Base-by-base conservation (phyloP, 2,888 invertebrate species). In the Acronicta aceris region DNA sequence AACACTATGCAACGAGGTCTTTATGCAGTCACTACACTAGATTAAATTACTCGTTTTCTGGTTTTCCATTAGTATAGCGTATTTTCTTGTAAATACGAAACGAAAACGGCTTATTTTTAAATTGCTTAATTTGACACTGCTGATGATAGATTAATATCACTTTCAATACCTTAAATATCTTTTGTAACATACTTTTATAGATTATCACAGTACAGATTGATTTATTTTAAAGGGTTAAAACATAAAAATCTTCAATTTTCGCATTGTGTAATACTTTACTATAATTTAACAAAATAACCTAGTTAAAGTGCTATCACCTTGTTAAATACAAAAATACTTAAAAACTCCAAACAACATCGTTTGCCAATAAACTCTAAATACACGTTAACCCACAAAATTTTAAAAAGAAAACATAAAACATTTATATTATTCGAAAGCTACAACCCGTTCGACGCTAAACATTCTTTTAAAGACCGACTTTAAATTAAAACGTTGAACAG, bases 401-500 rank as follows among this genome's bases (percentile, higher is more conserved):
- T 1, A 46, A 54, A 59, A 59, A 65, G 17, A 41, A 74, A 47
- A 51, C 38, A 43, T 25, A 38, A 43, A 59, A 62, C 48, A 30
- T 51, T 65, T 56, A 52, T 46, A 62, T 52, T 38, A 55, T 56
- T 71, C 36, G 25, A 49, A 64, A 40, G 66, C 42, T 65, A 59
- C 59, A 66, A 66, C 65, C 58, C 61, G 53, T 55, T 60, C 21
- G 41, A 40, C 41, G 40, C 58, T 58, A 50, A 76, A 71, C 62
- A 76, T 60, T 65, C 33, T 58, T 69, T 65, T 58, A 55, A 66
- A 65, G 59, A 57, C 47, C n/a, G 67, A 76, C 66, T 79, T 77
- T 76, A 71, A 79, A 74, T 77, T 63, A 74, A 78, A 76, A 62
- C 60, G 59, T 66, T 58, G 60, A 62, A 52, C 45, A 55, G 65